Evolutionary conservation across 2,797 vertebrate species (phyloP), one percentile per base, ranked within the genome.

Genomic region (Schizothorax lantsangensis): DNA sequence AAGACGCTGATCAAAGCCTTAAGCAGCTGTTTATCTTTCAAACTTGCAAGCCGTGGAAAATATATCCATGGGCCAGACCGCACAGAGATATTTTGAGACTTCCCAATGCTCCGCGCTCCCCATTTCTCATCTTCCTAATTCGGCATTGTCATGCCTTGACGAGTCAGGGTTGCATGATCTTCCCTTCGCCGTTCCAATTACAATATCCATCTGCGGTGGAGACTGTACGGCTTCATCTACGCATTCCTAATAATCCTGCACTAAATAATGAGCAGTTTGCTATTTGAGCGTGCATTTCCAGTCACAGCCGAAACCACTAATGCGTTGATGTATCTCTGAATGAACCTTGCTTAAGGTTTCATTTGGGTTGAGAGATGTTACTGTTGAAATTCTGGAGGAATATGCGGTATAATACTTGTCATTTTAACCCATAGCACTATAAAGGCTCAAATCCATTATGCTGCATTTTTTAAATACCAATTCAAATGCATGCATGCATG

Each of bases 281-380:
- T 62, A 72, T 79, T 68, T 6, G 1, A 40, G 73, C 72, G 6
- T 40, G 72, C 33, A n/a, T 80, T 80, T 80, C 84, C 84, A 80
- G 84, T 80, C 73, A 86, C 66, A 26, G 40, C 17, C 23, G 21
- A 80, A 86, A 64, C 77, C 84, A 73, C 84, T 69, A 85, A 85
- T 84, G 72, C 6, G 45, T 4, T 30, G 26, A 84, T 38, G 47
- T 23, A 84, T 79, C 15, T 68, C 23, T 52, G 33, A 84, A 69
- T 40, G 10, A 78, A 43, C 23, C 66, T 36, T 30, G 38, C 77
- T 81, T 49, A 2, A 8, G 45, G 8, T 30, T 78, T 78, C 5
- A 33, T 12, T 73, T 23, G 71, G n/a, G 36, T 72, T 33, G 8
- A 21, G 47, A 71, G 23, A 38, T n/a, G 21, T 54, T 43, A 36